Percentiles rank a stretch among this genome's conserved stretches.
Evolutionary conservation across 1,140 invertebrate species (phyloP).

Genomic region (Lordiphosa mommai): DNA sequence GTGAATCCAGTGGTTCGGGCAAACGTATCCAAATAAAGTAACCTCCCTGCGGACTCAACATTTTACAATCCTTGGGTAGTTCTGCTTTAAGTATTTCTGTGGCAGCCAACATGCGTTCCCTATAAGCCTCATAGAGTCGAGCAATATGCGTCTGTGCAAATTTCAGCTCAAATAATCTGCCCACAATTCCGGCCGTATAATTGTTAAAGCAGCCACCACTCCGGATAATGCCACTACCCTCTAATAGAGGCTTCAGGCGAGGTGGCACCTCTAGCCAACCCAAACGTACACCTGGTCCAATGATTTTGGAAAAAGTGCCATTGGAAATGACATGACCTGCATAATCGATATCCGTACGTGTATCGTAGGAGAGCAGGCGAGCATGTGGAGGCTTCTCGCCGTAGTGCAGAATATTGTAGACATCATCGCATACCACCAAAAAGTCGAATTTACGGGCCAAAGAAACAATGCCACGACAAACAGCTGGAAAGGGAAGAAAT

Average conservation of each 20-base stretch:
- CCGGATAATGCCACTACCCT: conserved; percentile 80
- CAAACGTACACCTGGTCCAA: conserved; percentile 83
- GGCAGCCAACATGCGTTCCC: conserved; percentile 80
- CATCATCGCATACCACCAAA: conserved; percentile 84
- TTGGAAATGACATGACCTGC: conserved; percentile 84
- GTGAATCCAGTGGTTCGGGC: conserved; percentile 64
- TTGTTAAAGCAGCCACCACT: conserved; percentile 84
- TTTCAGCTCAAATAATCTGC: conserved; percentile 81
- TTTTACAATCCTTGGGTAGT: conserved; percentile 80
- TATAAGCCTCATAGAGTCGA: conserved; percentile 79
- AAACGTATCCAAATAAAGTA: conserved; percentile 83
- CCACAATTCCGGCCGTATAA: conserved; percentile 82
- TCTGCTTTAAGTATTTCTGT: conserved; percentile 77
- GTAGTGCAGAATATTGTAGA: conserved; percentile 85
- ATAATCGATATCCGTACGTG: conserved; percentile 76
- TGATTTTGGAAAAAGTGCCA: conserved; percentile 85
- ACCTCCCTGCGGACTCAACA: conserved; percentile 81
- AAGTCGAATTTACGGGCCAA: conserved; percentile 83
- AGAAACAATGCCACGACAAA: conserved; percentile 80
- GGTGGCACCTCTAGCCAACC: conserved; percentile 85
- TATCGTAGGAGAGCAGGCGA: conserved; percentile 82
- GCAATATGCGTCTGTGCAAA: conserved; percentile 81
- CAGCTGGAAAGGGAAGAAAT: too few relatives aligned
- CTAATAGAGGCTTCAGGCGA: conserved; percentile 79
- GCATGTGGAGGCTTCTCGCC: conserved; percentile 79